These are phyloP conservation scores for Notolepis coatsorum DNA, from an alignment of 2,797 vertebrate genomes.

Conservation along the genomic window DNA sequence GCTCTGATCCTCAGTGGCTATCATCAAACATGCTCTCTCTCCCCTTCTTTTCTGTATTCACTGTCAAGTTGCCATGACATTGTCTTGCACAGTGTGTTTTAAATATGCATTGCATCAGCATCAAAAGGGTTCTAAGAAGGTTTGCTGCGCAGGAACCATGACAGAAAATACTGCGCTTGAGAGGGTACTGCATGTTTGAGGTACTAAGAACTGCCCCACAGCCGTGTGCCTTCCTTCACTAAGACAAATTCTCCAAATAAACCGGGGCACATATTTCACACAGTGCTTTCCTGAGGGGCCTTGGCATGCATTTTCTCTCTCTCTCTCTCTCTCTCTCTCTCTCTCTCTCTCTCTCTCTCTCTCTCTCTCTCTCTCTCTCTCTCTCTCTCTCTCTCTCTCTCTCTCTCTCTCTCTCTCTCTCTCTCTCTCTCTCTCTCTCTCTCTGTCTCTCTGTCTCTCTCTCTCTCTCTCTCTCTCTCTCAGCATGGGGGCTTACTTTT, in stretches of 20 bases:
- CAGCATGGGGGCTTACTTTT: slow-evolving; percentile 13
- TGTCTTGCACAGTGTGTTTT: slow-evolving; percentile 48
- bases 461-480: background rate
- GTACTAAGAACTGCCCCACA: slow-evolving; percentile 27
- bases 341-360: no score
- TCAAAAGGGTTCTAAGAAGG: slow-evolving; percentile 47
- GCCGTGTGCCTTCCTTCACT: slow-evolving; percentile 24
- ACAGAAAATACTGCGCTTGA: slow-evolving; percentile 6
- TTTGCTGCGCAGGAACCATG: slow-evolving; percentile 27
- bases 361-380: no score
- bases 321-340: no score
- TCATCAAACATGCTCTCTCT: slow-evolving; percentile 74
- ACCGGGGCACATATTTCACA: no score
- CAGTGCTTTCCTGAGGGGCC: no score
- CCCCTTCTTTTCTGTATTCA: slow-evolving; percentile 53
- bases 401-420: no score
- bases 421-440: no score
- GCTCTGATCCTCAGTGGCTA: slow-evolving; percentile 33
- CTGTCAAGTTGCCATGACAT: slow-evolving; percentile 60
- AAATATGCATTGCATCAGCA: slow-evolving; percentile 59
- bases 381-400: no score
- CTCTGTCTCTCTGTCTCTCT: background rate
- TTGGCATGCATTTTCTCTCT: no score
- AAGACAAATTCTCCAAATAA: slow-evolving; percentile 32
- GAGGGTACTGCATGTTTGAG: slow-evolving; percentile 9